Conservation (phyloP, 1,140 invertebrate genomes). For the Varroa destructor region DNA sequence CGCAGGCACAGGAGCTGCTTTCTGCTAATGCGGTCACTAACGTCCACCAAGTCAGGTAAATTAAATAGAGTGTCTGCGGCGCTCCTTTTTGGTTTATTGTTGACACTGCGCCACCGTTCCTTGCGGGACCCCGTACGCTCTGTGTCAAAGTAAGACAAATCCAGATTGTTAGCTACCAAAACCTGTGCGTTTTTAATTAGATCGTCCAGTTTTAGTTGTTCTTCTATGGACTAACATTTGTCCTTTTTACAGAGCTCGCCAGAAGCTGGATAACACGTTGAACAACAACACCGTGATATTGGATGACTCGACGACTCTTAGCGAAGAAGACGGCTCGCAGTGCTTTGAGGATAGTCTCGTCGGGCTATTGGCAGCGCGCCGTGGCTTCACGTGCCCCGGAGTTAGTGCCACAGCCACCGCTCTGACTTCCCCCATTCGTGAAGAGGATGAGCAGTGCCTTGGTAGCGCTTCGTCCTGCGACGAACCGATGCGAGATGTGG, state of each 20-base stretch:
- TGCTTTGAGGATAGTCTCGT: slow-evolving; percentile 37
- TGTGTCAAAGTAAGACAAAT: too few species aligned
- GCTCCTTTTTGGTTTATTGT: too few species aligned
- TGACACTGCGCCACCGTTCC: too few species aligned
- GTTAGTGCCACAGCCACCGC: too few species aligned
- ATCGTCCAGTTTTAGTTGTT: too few species aligned
- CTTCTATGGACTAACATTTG: neutral
- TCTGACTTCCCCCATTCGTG: slow-evolving; percentile 35
- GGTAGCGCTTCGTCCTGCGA: slow-evolving; percentile 34
- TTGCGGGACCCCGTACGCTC: too few species aligned
- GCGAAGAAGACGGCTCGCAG: slow-evolving; percentile 34
- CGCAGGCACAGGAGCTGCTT: slow-evolving; percentile 18
- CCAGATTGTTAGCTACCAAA: too few species aligned
- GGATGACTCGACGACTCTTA: slow-evolving; percentile 26
- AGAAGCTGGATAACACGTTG: slow-evolving; percentile 27
- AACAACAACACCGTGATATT: slow-evolving; percentile 30
- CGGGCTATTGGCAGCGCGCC: slow-evolving; percentile 30
- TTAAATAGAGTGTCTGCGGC: neutral
- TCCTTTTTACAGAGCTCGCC: slow-evolving; percentile 8
- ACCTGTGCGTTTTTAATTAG: too few species aligned
- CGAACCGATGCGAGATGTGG: slow-evolving; percentile 34
- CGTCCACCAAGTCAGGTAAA: slow-evolving; percentile 17
- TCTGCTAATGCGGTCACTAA: slow-evolving; percentile 29
- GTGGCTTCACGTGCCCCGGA: neutral
- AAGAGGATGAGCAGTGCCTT: slow-evolving; percentile 34